Conservation (phyloP, 2,888 invertebrate species). For the Tryphoninae sp. region DNA sequence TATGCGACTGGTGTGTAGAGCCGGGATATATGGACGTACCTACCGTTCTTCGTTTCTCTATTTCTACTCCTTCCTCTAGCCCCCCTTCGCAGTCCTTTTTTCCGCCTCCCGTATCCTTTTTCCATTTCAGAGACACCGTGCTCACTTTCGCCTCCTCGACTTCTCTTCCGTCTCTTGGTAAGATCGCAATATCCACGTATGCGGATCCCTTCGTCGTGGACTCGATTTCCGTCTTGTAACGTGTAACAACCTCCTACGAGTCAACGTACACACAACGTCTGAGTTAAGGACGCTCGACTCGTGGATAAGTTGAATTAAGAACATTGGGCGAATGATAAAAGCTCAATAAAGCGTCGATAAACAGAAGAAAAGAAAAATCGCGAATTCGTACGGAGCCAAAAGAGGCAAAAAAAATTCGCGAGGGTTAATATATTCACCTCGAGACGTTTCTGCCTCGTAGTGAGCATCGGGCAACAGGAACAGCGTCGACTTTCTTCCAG, state of each 20-base stretch:
- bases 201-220: constrained; percentile 16
- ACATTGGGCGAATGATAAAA: background rate
- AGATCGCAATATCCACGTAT: constrained; percentile 20
- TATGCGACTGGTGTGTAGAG: constrained; percentile 72
- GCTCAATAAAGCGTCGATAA: no score
- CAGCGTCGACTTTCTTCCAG: constrained; percentile 42
- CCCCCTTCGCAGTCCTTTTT: constrained; percentile 41
- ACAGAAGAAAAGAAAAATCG: background rate
- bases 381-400: constrained; percentile 1
- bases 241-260: constrained; percentile 4
- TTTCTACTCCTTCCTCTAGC: constrained; percentile 35
- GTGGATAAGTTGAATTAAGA: background rate
- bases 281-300: background rate
- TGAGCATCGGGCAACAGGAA: constrained; percentile 15
- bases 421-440: constrained; percentile 25
- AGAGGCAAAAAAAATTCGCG: background rate
- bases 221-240: constrained; percentile 24
- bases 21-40: constrained; percentile 74
- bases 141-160: constrained; percentile 51
- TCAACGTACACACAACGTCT: background rate
- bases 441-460: background rate
- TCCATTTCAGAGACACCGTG: constrained; percentile 38
- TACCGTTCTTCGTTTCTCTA: constrained; percentile 63
- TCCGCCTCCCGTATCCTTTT: constrained; percentile 48
- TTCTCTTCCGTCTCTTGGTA: constrained; percentile 25